These are phyloP conservation scores for Lordiphosa clarofinis DNA, from an alignment of 1,140 invertebrate genomes.

Conservation along the genomic window DNA sequence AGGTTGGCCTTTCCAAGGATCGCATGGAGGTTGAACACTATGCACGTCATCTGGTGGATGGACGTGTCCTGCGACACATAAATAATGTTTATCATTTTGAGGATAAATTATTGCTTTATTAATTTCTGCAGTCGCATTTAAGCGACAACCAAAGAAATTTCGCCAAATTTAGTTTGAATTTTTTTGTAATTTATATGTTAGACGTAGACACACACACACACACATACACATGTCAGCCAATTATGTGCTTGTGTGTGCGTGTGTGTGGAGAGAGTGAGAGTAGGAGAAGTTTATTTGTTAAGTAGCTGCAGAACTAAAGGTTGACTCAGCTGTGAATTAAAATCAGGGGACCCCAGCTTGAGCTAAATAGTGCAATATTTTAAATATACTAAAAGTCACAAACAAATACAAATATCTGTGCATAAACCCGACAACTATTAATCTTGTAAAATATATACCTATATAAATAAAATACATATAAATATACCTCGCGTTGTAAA, in stretches of 20 bases:
- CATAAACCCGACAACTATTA: conserved; percentile 41
- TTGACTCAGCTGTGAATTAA: conserved; percentile 25
- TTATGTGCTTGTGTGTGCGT: conserved; percentile 17
- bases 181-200: conserved; percentile 48
- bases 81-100: conserved; percentile 90
- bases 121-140: conserved; percentile 82
- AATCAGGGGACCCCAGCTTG: conserved; percentile 10
- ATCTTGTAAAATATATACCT: conserved; percentile 14
- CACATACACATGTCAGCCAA: conserved; percentile 43
- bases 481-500: conserved; percentile 52
- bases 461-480: conserved; percentile 20
- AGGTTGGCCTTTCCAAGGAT: conserved; percentile 87
- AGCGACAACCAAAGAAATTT: conserved; percentile 44
- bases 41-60: conserved; percentile 90
- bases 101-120: conserved; percentile 86
- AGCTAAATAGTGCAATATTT: conserved; percentile 60
- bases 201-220: conserved; percentile 12
- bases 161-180: conserved; percentile 67
- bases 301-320: conserved; percentile 14
- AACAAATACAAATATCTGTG: conserved; percentile 46
- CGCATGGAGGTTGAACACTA: conserved; percentile 89
- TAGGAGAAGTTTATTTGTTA: conserved; percentile 44
- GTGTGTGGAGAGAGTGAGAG: conserved; percentile 8
- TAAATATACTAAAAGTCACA: conserved; percentile 19
- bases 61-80: conserved; percentile 90